A percentile compares a stretch with the other conserved stretches of the same genome.
Evolutionary conservation across 2,113 vertebrate species (phyloP).

Genomic region (Sialia sialis): DNA sequence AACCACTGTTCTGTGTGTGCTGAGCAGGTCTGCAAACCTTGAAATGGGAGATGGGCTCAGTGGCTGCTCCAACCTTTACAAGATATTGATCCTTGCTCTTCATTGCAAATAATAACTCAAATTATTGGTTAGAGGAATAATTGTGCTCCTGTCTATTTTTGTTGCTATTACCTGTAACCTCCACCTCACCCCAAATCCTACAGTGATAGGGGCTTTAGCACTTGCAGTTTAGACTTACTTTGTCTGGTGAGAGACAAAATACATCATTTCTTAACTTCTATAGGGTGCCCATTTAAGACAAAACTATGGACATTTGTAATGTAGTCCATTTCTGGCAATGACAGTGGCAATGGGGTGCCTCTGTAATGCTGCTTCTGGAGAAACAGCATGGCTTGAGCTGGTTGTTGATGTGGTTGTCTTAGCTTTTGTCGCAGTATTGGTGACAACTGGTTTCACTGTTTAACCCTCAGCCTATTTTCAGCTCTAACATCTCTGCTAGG

Average conservation of each 20-base stretch:
- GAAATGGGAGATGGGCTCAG: background rate
- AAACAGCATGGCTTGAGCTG: background rate
- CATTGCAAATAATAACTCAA: background rate
- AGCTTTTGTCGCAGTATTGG: background rate
- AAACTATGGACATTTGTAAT: background rate
- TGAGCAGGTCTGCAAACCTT: background rate
- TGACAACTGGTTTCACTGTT: background rate
- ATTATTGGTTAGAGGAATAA: background rate
- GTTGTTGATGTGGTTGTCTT: background rate
- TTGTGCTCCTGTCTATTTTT: background rate
- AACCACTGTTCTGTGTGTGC: background rate
- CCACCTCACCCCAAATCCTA: background rate
- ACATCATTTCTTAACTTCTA: background rate
- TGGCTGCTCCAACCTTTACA: background rate
- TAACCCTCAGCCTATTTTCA: background rate
- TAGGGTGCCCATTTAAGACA: background rate
- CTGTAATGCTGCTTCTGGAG: background rate
- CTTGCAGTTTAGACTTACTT: background rate
- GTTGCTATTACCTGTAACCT: background rate
- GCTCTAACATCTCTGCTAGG: background rate
- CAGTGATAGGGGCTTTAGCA: background rate
- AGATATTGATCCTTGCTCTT: background rate
- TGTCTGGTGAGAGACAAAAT: background rate
- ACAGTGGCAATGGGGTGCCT: background rate
- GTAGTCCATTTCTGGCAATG: background rate